These are phyloP conservation scores for Callosobruchus maculatus DNA, from an alignment of 2,888 invertebrate species.

Conservation along the genomic window DNA sequence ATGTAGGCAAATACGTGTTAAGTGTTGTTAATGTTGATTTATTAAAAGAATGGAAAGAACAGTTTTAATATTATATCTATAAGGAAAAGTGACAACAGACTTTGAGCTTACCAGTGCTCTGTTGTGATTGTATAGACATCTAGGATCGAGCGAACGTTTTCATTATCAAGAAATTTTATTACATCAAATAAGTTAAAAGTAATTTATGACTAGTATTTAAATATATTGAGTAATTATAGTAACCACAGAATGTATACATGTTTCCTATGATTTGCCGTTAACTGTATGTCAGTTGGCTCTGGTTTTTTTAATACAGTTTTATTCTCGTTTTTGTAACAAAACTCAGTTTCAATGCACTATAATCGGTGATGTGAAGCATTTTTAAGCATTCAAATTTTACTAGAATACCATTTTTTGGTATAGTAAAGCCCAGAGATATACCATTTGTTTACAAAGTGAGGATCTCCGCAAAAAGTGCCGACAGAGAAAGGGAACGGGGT, in stretches of 20 bases:
- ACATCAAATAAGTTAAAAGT: slow-evolving; percentile 40
- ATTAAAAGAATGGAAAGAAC: slow-evolving; percentile 15
- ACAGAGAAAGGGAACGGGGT: too few relatives aligned
- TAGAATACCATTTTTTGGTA: too few relatives aligned
- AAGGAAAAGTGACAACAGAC: slow-evolving; percentile 28
- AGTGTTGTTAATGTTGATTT: slow-evolving; percentile 25
- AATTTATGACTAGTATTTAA: slow-evolving; percentile 49
- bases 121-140: slow-evolving; percentile 28
- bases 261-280: slow-evolving; percentile 29
- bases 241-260: slow-evolving; percentile 46
- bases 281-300: slow-evolving; percentile 15
- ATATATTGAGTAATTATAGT: slow-evolving; percentile 44
- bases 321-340: background rate
- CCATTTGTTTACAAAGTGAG: too few relatives aligned
- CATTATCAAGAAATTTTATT: slow-evolving; percentile 33
- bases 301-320: slow-evolving; percentile 9
- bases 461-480: too few relatives aligned
- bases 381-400: background rate
- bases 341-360: slow-evolving; percentile 3
- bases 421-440: too few relatives aligned
- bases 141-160: slow-evolving; percentile 23
- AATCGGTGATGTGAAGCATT: background rate
- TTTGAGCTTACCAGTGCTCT: slow-evolving; percentile 32
- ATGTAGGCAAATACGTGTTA: slow-evolving; percentile 24
- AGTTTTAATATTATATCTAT: slow-evolving; percentile 7